phyloP scores from a whole-genome alignment of 2,888 invertebrate species.

The Drosophila kanekoi region DNA sequence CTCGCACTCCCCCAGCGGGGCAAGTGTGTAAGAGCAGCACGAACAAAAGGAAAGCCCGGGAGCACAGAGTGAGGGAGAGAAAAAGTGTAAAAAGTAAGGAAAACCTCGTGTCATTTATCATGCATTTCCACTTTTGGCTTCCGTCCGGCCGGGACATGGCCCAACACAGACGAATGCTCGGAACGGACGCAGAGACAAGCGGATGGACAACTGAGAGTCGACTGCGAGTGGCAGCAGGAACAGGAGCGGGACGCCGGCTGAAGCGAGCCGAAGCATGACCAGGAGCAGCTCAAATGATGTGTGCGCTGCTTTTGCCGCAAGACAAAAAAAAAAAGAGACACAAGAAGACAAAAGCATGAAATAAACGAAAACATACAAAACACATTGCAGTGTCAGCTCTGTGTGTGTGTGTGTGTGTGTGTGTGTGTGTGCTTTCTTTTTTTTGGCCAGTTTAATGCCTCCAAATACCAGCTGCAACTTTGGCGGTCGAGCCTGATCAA shows the following conservation, averaged over 20 bases:
- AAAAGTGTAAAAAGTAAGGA: conserved; percentile 38
- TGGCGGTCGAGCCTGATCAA: conserved; percentile 14
- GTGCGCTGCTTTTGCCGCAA: conserved; percentile 49
- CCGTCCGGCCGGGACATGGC: conserved; percentile 71
- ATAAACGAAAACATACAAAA: conserved; percentile 30
- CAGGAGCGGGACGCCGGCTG: background rate
- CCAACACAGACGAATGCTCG: conserved; percentile 65
- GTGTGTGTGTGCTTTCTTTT: background rate
- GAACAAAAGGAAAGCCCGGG: background rate
- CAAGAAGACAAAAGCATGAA: conserved; percentile 1
- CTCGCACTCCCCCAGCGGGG: conserved; percentile 17
- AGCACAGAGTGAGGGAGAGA: conserved; percentile 6
- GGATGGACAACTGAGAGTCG: conserved; percentile 30
- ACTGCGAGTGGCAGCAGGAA: conserved; percentile 7
- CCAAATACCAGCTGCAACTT: conserved; percentile 3
- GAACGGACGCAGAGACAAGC: conserved; percentile 43
- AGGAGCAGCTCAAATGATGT: conserved; percentile 47
- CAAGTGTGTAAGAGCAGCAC: background rate
- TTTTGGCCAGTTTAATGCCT: conserved; percentile 4
- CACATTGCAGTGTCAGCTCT: conserved; percentile 55
- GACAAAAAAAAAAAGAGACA: conserved; percentile 24
- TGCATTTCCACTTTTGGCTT: conserved; percentile 81
- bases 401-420: conserved; percentile 17
- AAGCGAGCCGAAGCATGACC: conserved; percentile 3
- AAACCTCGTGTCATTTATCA: conserved; percentile 79